Percentiles rank a stretch among this genome's conserved stretches.
phyloP scores from a whole-genome alignment of 2,113 vertebrate genomes.

The Hippocampus guttulatus region DNA sequence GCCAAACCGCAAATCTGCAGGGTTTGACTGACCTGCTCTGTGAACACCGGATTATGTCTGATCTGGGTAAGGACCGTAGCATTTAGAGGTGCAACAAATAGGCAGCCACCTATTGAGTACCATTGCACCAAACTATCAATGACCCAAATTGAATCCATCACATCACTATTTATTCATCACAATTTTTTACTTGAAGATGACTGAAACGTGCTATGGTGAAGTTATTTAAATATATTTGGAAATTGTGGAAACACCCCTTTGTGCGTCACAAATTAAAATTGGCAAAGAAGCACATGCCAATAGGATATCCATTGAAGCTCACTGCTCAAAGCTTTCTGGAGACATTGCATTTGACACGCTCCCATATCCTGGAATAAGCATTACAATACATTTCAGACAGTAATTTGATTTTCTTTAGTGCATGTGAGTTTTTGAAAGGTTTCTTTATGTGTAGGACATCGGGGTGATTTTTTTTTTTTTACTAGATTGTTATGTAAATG shows the following conservation, averaged over 20 bases:
- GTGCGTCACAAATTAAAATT: not conserved
- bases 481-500: not conserved
- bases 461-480: not conserved
- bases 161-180: not conserved
- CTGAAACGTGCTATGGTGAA: not conserved
- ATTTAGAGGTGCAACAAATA: too few relatives aligned
- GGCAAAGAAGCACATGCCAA: not conserved
- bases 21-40: too few relatives aligned
- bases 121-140: not conserved
- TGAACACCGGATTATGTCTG: too few relatives aligned
- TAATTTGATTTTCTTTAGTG: not conserved
- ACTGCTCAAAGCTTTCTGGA: not conserved
- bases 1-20: too few relatives aligned
- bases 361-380: not conserved
- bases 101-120: not conserved
- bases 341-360: not conserved
- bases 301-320: not conserved
- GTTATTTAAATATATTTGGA: not conserved
- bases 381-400: not conserved
- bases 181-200: not conserved
- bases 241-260: not conserved
- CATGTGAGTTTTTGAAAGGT: not conserved
- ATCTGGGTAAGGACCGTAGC: too few relatives aligned
- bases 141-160: too few relatives aligned
- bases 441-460: not conserved